Evolutionary conservation across 1,140 invertebrate species (phyloP).

Genomic region (Homalodisca vitripennis): DNA sequence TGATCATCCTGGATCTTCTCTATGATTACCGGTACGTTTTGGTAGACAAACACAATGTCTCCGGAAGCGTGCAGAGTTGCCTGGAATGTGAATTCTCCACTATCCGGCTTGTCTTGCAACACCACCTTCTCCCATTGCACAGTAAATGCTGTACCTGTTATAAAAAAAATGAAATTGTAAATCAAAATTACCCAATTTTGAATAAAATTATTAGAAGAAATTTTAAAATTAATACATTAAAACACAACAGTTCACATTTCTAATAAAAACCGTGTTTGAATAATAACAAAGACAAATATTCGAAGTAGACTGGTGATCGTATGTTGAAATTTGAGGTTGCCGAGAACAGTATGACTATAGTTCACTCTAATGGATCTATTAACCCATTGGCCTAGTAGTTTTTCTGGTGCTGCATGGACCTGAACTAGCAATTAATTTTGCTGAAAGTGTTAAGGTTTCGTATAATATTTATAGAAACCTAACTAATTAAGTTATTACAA

Average conservation of each 20-base stretch:
- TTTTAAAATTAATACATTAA: neutral
- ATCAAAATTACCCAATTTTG: too few species aligned
- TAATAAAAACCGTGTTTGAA: neutral
- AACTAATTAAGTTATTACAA: too few species aligned
- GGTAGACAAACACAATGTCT: constrained; percentile 92
- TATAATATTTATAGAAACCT: too few species aligned
- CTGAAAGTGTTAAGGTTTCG: too few species aligned
- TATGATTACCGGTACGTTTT: constrained; percentile 73
- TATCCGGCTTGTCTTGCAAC: constrained; percentile 71
- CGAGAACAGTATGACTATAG: too few species aligned
- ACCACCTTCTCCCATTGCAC: constrained; percentile 91
- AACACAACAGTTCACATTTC: neutral
- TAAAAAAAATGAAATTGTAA: constrained; percentile 14
- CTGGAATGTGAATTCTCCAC: constrained; percentile 83
- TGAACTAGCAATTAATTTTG: too few species aligned
- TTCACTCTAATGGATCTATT: too few species aligned
- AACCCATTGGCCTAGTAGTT: too few species aligned
- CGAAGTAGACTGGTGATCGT: too few species aligned
- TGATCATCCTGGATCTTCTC: constrained; percentile 72
- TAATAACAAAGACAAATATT: too few species aligned
- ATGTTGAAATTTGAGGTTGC: too few species aligned
- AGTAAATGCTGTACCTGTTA: constrained; percentile 77
- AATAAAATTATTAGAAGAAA: neutral
- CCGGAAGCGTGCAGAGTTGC: constrained; percentile 80
- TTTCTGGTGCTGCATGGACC: too few species aligned